phyloP scores from a whole-genome alignment of 2,888 invertebrate genomes.

The Drosophila anomelani region DNA sequence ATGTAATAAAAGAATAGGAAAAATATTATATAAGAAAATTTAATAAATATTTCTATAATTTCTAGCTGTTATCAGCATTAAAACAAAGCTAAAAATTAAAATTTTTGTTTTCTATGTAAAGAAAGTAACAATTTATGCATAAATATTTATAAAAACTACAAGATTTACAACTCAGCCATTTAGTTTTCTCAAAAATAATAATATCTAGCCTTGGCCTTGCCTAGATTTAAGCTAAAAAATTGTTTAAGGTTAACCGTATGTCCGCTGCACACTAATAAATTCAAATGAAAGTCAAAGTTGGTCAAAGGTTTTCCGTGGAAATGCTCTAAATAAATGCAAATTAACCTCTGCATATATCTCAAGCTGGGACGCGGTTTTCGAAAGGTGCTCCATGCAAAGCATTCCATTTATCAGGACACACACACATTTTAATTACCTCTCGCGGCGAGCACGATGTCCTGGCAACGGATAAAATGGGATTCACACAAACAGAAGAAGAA shows the following conservation, averaged over 20 bases:
- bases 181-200: background rate
- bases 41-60: too few relatives aligned
- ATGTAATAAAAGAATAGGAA: too few relatives aligned
- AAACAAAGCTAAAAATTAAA: too few relatives aligned
- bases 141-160: too few relatives aligned
- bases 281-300: conserved; percentile 5
- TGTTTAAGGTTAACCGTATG: background rate
- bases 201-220: background rate
- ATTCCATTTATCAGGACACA: conserved; percentile 21
- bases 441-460: conserved; percentile 14
- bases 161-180: background rate
- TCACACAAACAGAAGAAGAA: conserved; percentile 1
- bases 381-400: background rate
- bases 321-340: conserved; percentile 15
- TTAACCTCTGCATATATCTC: conserved; percentile 15
- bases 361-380: background rate
- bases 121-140: too few relatives aligned
- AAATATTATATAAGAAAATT: too few relatives aligned
- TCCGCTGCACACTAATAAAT: conserved; percentile 9
- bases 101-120: too few relatives aligned
- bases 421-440: conserved; percentile 36
- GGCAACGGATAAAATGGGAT: conserved; percentile 32
- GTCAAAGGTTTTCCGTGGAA: background rate
- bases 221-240: background rate
- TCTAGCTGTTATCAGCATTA: too few relatives aligned